Conservation (phyloP, 2,888 invertebrate species). For the Drosophila prolongata region DNA sequence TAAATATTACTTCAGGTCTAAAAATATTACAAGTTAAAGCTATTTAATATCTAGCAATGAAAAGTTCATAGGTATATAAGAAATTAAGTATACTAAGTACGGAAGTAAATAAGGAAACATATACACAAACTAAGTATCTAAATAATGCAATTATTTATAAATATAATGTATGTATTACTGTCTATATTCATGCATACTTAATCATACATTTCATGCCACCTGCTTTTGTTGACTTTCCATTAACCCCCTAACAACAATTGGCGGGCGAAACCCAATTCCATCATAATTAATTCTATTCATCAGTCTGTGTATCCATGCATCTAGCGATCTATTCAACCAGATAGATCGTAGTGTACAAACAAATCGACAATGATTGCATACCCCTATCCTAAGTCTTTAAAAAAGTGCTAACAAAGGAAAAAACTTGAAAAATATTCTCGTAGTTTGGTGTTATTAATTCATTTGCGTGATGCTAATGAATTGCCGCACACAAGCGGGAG, state of each 20-base stretch:
- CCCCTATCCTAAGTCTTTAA: neutral
- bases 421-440: constrained; percentile 54
- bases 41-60: neutral
- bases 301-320: constrained; percentile 12
- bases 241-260: neutral
- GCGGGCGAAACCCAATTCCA: constrained; percentile 14
- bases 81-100: too few relatives aligned
- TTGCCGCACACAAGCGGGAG: constrained; percentile 32
- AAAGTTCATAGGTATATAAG: neutral
- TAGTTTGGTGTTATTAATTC: constrained; percentile 77
- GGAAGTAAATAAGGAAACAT: too few relatives aligned
- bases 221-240: constrained; percentile 3
- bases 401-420: constrained; percentile 47
- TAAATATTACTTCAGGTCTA: neutral
- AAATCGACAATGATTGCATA: constrained; percentile 25
- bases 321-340: constrained; percentile 28
- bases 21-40: neutral
- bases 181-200: neutral
- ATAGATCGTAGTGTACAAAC: constrained; percentile 18
- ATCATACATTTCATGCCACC: constrained; percentile 2
- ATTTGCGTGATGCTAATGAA: constrained; percentile 67
- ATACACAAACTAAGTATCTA: too few relatives aligned
- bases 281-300: constrained; percentile 38
- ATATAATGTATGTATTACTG: too few relatives aligned
- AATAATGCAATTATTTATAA: too few relatives aligned